These are phyloP conservation scores for Aethes cnicana DNA, from an alignment of 2,888 invertebrate genomes.

Conservation along the genomic window DNA sequence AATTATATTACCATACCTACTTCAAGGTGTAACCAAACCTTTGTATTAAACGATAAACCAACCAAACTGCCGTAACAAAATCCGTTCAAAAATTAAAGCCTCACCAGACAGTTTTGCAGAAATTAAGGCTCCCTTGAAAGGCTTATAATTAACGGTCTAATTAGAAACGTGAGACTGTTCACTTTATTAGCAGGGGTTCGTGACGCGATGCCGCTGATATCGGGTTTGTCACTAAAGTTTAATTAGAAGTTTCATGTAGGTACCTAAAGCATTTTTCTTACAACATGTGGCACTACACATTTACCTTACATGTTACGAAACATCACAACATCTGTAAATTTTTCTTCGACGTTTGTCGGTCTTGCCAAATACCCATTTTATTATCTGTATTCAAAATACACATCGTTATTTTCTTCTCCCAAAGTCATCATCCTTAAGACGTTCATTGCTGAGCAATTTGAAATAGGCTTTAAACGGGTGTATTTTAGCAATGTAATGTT, in stretches of 20 bases:
- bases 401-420: no score
- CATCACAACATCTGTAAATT: no score
- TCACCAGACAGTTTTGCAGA: slow-evolving; percentile 65
- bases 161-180: slow-evolving; percentile 77
- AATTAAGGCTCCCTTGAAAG: slow-evolving; percentile 78
- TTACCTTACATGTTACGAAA: background rate
- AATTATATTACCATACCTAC: background rate
- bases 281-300: background rate
- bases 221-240: slow-evolving; percentile 74
- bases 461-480: no score
- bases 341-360: no score
- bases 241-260: slow-evolving; percentile 75
- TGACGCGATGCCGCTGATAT: slow-evolving; percentile 69
- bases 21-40: slow-evolving; percentile 37
- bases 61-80: slow-evolving; percentile 61
- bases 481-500: no score
- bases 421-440: no score
- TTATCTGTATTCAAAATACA: no score
- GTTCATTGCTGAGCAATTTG: no score
- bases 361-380: no score
- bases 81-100: slow-evolving; percentile 68
- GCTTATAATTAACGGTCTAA: slow-evolving; percentile 79
- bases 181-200: slow-evolving; percentile 74
- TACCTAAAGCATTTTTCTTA: slow-evolving; percentile 45
- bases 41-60: slow-evolving; percentile 39